phyloP scores from a whole-genome alignment of 2,113 vertebrate species.

The Ginglymostoma cirratum region DNA sequence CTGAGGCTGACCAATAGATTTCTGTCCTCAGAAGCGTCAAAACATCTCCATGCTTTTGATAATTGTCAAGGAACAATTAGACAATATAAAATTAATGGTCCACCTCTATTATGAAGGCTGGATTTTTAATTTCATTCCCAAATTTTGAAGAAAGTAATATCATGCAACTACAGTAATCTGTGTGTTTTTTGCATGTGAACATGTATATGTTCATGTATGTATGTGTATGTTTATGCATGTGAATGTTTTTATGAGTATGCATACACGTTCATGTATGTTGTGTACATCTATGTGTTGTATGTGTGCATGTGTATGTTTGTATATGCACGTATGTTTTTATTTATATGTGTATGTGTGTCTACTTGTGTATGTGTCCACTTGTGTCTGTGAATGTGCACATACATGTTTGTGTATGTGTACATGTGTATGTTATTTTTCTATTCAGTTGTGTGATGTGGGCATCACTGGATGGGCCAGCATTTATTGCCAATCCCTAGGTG shows the following conservation, averaged over 20 bases:
- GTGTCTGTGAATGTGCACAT: background rate
- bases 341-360: background rate
- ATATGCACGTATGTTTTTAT: background rate
- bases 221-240: background rate
- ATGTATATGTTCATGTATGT: background rate
- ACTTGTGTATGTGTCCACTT: background rate
- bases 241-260: background rate
- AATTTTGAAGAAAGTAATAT: background rate
- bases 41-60: background rate
- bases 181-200: background rate
- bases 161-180: background rate
- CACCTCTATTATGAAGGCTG: background rate
- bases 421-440: background rate
- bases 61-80: background rate
- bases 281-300: background rate
- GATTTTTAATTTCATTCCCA: background rate
- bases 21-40: background rate
- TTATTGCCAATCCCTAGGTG: too few relatives aligned
- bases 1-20: background rate
- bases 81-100: background rate
- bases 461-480: too few relatives aligned
- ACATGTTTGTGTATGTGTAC: background rate
- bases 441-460: too few relatives aligned
- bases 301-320: background rate
- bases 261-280: background rate